These are phyloP conservation scores for Dermochelys coriacea DNA, from an alignment of 2,797 vertebrate genomes.

Conservation along the genomic window DNA sequence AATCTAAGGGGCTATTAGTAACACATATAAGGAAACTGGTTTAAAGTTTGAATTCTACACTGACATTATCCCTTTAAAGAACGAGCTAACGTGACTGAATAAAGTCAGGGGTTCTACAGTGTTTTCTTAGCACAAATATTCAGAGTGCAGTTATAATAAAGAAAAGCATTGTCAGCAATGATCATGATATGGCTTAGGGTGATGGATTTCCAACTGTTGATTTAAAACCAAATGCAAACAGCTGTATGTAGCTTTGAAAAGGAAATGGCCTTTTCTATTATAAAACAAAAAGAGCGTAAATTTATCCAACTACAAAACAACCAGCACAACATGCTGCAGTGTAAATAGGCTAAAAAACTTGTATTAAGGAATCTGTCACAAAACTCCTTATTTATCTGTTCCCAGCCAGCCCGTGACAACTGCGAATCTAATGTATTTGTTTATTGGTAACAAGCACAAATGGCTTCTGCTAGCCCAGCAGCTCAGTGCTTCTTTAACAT, in stretches of 20 bases:
- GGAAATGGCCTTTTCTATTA: constrained; percentile 17
- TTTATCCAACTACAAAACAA: neutral
- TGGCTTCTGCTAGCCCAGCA: neutral
- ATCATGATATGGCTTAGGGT: neutral
- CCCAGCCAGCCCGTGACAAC: constrained; percentile 22
- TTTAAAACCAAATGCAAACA: neutral
- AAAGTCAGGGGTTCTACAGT: rapidly evolving
- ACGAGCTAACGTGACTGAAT: rapidly evolving
- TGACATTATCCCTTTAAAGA: neutral
- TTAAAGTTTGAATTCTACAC: neutral
- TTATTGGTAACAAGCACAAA: neutral
- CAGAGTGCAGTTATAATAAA: neutral
- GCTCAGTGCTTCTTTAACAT: neutral
- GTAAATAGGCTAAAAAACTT: constrained; percentile 31
- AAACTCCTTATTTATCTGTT: constrained; percentile 31
- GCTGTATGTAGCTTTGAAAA: neutral
- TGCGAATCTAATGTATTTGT: neutral
- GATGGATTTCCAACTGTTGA: neutral
- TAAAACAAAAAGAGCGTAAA: neutral
- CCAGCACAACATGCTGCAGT: neutral
- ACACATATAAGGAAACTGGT: neutral
- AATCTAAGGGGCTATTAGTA: neutral
- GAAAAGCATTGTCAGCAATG: neutral
- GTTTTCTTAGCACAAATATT: constrained; percentile 10
- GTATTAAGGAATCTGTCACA: constrained; percentile 4